phyloP scores from a whole-genome alignment of 35 echinoderm and acorn worm species.

The Stichopus chloronotus region DNA sequence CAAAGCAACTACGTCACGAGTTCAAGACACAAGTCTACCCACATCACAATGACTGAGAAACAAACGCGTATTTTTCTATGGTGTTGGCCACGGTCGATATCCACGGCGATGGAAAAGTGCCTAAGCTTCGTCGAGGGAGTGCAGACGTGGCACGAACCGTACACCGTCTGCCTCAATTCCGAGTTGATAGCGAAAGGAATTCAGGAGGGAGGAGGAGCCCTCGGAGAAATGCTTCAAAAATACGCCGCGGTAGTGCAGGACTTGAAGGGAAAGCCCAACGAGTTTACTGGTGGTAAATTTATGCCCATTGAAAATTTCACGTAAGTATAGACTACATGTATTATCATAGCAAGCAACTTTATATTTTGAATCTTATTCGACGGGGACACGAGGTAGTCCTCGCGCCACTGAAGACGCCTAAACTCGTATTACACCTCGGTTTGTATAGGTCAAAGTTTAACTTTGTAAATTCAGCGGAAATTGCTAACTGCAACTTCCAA shows the following conservation, averaged over 20 bases:
- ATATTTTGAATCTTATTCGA: too few relatives aligned
- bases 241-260: not conserved
- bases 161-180: not conserved
- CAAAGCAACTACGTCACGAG: too few relatives aligned
- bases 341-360: too few relatives aligned
- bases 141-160: conserved; percentile 45
- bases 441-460: too few relatives aligned
- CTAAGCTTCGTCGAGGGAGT: conserved; percentile 41
- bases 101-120: conserved; percentile 28
- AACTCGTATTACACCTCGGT: too few relatives aligned
- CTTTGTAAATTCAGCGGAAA: too few relatives aligned
- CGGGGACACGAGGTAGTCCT: too few relatives aligned
- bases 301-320: not conserved
- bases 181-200: not conserved
- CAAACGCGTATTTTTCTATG: conserved; percentile 43
- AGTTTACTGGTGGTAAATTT: not conserved
- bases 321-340: not conserved
- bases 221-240: not conserved
- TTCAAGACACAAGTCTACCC: too few relatives aligned
- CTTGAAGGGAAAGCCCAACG: not conserved
- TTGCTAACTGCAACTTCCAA: too few relatives aligned
- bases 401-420: too few relatives aligned
- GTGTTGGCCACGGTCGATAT: conserved; percentile 22
- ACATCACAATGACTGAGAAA: not conserved
- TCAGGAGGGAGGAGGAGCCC: not conserved